Percentiles rank a stretch among this genome's conserved stretches.
phyloP scores from a whole-genome alignment of 2,888 invertebrate species.

The Papilio gigon region DNA sequence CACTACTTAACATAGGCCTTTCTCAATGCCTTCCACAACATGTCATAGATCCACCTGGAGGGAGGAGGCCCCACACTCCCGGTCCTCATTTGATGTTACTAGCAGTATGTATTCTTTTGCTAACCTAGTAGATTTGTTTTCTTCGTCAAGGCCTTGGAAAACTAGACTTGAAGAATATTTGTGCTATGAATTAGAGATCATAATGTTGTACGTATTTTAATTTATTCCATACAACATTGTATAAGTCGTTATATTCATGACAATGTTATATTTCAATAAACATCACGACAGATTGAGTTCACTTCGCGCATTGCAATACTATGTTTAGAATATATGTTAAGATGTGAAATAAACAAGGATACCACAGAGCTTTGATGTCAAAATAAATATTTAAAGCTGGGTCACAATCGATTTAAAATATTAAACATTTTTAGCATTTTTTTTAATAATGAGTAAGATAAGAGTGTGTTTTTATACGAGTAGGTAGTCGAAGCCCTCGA shows the following conservation, averaged over 20 bases:
- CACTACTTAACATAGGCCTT: no score
- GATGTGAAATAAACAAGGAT: constrained; percentile 33
- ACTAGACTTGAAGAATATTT: neutral
- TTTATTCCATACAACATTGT: constrained; percentile 22
- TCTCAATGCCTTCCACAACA: no score
- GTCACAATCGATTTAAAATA: neutral
- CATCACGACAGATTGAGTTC: constrained; percentile 8
- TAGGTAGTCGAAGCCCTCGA: no score
- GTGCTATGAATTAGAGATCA: neutral
- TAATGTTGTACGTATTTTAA: neutral
- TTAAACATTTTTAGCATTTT: no score
- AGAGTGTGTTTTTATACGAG: no score
- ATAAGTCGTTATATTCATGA: neutral
- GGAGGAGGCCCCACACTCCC: no score
- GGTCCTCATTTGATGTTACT: no score
- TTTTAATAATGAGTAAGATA: no score
- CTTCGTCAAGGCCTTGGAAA: neutral
- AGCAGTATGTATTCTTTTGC: neutral
- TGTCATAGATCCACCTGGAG: no score
- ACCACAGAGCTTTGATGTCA: constrained; percentile 4
- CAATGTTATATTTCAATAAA: constrained; percentile 35
- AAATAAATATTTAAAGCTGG: constrained; percentile 3
- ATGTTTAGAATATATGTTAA: constrained; percentile 15
- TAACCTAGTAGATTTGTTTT: neutral
- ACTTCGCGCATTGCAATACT: neutral